Percentiles rank a stretch among this genome's conserved stretches.
Evolutionary conservation across 2,888 invertebrate species (phyloP).

Genomic region (Stenodera caucasica): DNA sequence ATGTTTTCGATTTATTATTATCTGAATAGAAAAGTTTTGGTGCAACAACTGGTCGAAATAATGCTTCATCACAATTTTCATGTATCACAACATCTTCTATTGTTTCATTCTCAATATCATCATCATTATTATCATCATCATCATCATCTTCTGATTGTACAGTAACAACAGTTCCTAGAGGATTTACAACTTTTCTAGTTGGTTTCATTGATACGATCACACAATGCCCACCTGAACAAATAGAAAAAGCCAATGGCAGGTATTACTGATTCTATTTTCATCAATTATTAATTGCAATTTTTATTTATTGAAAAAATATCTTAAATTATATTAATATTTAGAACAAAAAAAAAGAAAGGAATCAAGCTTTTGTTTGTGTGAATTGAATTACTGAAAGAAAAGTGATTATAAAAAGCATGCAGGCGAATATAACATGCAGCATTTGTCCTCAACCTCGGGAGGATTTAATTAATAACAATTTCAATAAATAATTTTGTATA

Average conservation of each 20-base stretch:
- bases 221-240: slow-evolving; percentile 70
- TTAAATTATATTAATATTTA: too few relatives aligned
- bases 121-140: slow-evolving; percentile 14
- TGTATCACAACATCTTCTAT: slow-evolving; percentile 53
- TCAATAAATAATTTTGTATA: slow-evolving; percentile 4
- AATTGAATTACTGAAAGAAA: slow-evolving; percentile 7
- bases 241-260: slow-evolving; percentile 86
- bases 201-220: slow-evolving; percentile 55
- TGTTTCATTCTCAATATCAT: slow-evolving; percentile 42
- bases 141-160: slow-evolving; percentile 53
- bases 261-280: slow-evolving; percentile 52
- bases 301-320: neutral
- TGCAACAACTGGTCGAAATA: slow-evolving; percentile 69
- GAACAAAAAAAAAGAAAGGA: slow-evolving; percentile 18
- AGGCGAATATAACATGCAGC: slow-evolving; percentile 15
- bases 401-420: slow-evolving; percentile 18
- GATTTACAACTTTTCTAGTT: slow-evolving; percentile 72
- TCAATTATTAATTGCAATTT: neutral
- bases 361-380: slow-evolving; percentile 10
- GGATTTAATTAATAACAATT: neutral
- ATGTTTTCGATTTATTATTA: slow-evolving; percentile 29
- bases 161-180: slow-evolving; percentile 71
- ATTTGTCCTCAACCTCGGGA: slow-evolving; percentile 12
- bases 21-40: slow-evolving; percentile 53
- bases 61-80: slow-evolving; percentile 68